Base-by-base conservation (phyloP, 2,113 vertebrate genomes). In the Loxodonta africana region DNA sequence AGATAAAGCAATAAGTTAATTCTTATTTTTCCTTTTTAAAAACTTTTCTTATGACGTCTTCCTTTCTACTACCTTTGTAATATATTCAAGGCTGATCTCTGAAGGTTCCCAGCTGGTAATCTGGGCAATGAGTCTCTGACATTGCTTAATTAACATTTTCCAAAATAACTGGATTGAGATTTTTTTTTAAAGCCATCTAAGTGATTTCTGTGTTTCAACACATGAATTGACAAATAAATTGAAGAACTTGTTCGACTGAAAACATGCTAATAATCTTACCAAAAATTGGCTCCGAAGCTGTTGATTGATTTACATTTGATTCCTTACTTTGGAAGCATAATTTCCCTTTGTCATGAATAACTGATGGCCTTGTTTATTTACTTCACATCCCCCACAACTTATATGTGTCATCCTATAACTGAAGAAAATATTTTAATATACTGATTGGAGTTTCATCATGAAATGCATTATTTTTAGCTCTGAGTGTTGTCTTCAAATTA, bases 371-470 rank as follows among this genome's bases (percentile, higher is more conserved):
- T 90, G 69, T 83, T 86, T 96, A 84, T 84, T 92, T 90, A 30
- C 6, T 91, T 92, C 18, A 60, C 63, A 41, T 94, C 6, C 18
- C 67, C 46, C 57, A 67, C 37, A 83, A 84, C 80, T 88, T 86
- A 82, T 86, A 82, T 94, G 41, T 95, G 30, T 83, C 48, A 83
- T 93, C 88, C 60, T 85, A 44, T 78, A 91, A 48, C 15, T 71
- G 44, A 90, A 93, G 60, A 96, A 91, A 91, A 81, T 63, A 44
- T 85, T 88, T 97, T 85, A 91, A 65, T 87, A 89, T 74, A 63
- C 30, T 95, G 41, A 83, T 78, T 21, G 86, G 57, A 95, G 73
- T 94, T 96, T 93, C 73, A 95, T 15, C 5, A 78, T 37, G 46
- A 74, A 9, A 30, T 69, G 65, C 23, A 96, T 96, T 89, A 74